Conservation (phyloP, 2,888 invertebrate genomes). For the Pachymerium ferrugineum region DNA sequence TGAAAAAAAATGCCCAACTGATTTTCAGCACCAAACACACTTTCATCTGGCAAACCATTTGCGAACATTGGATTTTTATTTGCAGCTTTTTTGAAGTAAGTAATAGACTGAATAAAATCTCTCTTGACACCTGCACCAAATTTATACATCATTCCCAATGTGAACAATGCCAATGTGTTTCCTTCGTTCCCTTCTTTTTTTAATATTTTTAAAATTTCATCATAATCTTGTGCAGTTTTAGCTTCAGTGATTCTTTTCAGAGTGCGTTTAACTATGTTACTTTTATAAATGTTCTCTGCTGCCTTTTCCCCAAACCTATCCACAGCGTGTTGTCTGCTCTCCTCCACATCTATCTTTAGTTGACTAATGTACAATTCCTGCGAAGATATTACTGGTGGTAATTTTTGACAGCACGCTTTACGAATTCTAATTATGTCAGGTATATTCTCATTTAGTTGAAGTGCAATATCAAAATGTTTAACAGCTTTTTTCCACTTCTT, state of each 20-base stretch:
- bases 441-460: neutral
- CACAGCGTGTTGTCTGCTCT: neutral
- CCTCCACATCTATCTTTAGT: neutral
- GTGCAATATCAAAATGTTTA: neutral
- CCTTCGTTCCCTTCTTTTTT: neutral
- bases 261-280: too few species aligned
- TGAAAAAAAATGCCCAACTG: neutral
- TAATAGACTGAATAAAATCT: neutral
- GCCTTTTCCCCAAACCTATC: too few species aligned
- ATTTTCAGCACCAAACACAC: neutral
- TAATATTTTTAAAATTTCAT: neutral
- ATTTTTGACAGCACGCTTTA: neutral
- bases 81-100: neutral
- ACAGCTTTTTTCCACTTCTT: neutral
- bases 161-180: neutral
- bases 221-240: neutral
- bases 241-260: too few species aligned
- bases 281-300: too few species aligned
- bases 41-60: neutral
- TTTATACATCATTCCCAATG: neutral
- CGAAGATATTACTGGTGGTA: neutral
- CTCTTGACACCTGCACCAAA: neutral
- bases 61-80: neutral
- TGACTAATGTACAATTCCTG: neutral
- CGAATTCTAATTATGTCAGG: neutral